Evolutionary conservation across 2,113 vertebrate species (phyloP), one percentile per base, ranked within the genome.

Genomic region (Galbula dea): DNA sequence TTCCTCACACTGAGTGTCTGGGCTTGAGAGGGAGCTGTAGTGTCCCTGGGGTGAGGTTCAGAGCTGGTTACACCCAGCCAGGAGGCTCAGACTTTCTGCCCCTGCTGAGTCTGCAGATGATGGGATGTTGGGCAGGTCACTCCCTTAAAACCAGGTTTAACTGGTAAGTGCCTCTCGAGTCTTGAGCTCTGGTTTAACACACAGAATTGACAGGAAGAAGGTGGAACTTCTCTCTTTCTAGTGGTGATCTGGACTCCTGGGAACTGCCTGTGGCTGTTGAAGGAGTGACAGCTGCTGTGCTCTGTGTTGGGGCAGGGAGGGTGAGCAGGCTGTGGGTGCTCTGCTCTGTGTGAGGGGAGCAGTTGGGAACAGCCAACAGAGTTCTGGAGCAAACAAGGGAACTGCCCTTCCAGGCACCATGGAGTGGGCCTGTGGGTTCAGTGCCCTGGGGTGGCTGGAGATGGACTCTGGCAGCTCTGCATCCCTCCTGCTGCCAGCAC

Each of bases 391-490:
- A 19, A 48, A 1, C 9, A 29, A 19, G n/a, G 55, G 69, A 73
- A 1, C 45, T 63, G 10, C 78, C 20, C 65, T 52, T 2, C 7
- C 14, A 5, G 2, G 15, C 54, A 27, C 69, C 10, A 0, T 4
- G 15, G 2, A 1, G 4, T 46, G 39, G 13, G 20, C 0, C 0
- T 7, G 37, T 12, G 78, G 23, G 8, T 32, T 57, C 3, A 0
- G 32, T 41, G 45, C 41, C 17, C 13, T 11, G 3, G 57, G n/a
- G 5, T 30, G 57, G 32, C 27, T 23, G 41, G 34, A 17, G 54
- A 2, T 15, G 36, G 62, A 6, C 19, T 27, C 29, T 11, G 12
- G 4, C 80, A 57, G 51, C 46, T 3, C 48, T 2, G 1, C 3
- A 3, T 29, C 67, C 54, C 7, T 11, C 36, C 49, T 11, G 3